Conservation (phyloP, 2,888 invertebrate species). For the Taphrorychus bicolor region DNA sequence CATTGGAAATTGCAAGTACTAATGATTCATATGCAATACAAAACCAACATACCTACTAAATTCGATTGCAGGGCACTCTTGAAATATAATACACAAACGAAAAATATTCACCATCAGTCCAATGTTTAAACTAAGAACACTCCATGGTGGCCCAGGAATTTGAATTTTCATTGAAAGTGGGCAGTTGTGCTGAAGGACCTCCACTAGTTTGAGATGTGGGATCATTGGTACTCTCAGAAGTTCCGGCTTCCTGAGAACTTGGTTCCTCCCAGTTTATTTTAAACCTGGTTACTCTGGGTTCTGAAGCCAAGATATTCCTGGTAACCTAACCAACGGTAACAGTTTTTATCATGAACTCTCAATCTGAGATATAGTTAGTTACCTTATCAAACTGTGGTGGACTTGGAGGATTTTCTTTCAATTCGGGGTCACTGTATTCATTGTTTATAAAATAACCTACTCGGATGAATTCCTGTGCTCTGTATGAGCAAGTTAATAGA, state of each 20-base stretch:
- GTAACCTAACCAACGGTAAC: too few relatives aligned
- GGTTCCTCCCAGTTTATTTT: slow-evolving; percentile 96
- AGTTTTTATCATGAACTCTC: too few relatives aligned
- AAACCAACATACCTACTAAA: too few relatives aligned
- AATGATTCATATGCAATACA: too few relatives aligned
- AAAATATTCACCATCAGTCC: too few relatives aligned
- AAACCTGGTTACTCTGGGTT: slow-evolving; percentile 94
- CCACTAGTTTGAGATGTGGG: slow-evolving; percentile 42
- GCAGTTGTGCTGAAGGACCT: slow-evolving; percentile 42
- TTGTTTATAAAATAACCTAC: slow-evolving; percentile 99
- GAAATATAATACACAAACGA: too few relatives aligned
- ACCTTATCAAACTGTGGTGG: slow-evolving; percentile 95
- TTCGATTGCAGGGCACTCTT: too few relatives aligned
- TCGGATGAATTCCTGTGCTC: slow-evolving; percentile 90
- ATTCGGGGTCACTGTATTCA: slow-evolving; percentile 91
- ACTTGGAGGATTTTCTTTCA: slow-evolving; percentile 92
- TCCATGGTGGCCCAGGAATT: slow-evolving; percentile 72
- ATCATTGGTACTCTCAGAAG: slow-evolving; percentile 60
- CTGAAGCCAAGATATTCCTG: slow-evolving; percentile 84
- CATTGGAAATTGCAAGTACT: too few relatives aligned
- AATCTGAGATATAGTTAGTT: slow-evolving; percentile 41
- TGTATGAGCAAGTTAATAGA: slow-evolving; percentile 91
- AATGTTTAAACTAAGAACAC: slow-evolving; percentile 56
- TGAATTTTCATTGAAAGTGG: slow-evolving; percentile 68
- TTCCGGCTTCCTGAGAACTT: slow-evolving; percentile 61